Base-by-base conservation (phyloP, 2,113 vertebrate genomes). In the Tetrao urogallus region DNA sequence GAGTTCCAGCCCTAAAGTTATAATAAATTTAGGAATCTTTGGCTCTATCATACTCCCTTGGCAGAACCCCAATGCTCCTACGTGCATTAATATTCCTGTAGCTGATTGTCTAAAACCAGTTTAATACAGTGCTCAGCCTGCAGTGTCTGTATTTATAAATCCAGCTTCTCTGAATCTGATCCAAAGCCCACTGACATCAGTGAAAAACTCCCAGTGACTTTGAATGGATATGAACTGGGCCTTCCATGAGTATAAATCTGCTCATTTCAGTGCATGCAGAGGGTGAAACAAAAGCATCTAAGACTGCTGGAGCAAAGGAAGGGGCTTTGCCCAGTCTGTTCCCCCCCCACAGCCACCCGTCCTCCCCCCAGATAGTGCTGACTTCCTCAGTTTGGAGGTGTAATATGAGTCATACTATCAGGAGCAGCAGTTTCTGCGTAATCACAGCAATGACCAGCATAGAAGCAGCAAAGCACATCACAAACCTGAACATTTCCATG, bases 1-100 rank as follows among this genome's bases (percentile, higher is more conserved):
- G n/a, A 3, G 8, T 38, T 2, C 30, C 20, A 28, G 17, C 14
- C 25, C 8, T 20, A 36, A 12, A 69, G 10, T 69, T 57, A 12
- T 6, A 36, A 2, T 34, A 42, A 5, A 1, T 1, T 11, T 50
- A 8, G 79, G 52, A 91, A 75, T 8, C 38, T 74, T 61, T 28
- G 60, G 24, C 56, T 0, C 0, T 27, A 7, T 42, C 27, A 3
- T 0, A 60, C 40, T 27, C 48, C 40, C 38, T n/a, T 18, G 13
- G 25, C 19, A 22, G 36, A 3, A 56, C 6, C 11, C 8, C 4
- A 0, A 13, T 8, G 58, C 56, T 47, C 28, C 63, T 21, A 25
- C 16, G 2, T 8, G 16, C 34, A 52, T 19, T 22, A 9, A 16
- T 7, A 1, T 1, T 52, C 14, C 70, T 15, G 17, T 14, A 57